Conservation (phyloP, 1,140 invertebrate genomes). For the Rhizoglyphus robini region DNA sequence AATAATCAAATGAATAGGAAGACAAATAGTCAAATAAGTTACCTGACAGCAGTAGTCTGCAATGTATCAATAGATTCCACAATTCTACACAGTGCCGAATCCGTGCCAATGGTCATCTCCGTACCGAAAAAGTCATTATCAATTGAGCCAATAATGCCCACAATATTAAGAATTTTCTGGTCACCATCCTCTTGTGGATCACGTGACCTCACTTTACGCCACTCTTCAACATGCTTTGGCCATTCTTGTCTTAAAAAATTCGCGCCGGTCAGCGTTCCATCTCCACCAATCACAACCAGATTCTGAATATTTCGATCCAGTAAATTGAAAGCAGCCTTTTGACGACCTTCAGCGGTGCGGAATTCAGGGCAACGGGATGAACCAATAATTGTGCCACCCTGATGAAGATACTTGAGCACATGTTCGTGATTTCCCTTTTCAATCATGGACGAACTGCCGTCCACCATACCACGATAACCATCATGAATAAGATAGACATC, state of each 20-base stretch:
- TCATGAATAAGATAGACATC: conserved; percentile 95
- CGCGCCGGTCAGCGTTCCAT: conserved; percentile 93
- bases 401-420: neutral
- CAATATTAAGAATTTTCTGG: conserved; percentile 62
- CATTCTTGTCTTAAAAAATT: conserved; percentile 82
- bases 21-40: no score
- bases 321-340: conserved; percentile 83
- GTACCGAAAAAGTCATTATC: conserved; percentile 99
- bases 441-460: conserved; percentile 55
- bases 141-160: conserved; percentile 97
- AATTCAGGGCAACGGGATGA: conserved; percentile 91
- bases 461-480: conserved; percentile 98
- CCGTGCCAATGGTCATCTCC: conserved; percentile 97
- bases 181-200: conserved; percentile 35
- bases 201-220: no score
- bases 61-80: conserved; percentile 98
- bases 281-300: conserved; percentile 93
- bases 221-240: conserved; percentile 60
- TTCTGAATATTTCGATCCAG: conserved; percentile 76
- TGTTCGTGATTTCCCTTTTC: neutral
- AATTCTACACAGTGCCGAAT: conserved; percentile 91
- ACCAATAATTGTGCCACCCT: conserved; percentile 95
- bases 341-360: conserved; percentile 60
- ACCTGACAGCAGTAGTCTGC: conserved; percentile 69
- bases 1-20: no score